These are phyloP conservation scores for Toxotes jaculatrix DNA, from an alignment of 2,113 vertebrate species.

Conservation along the genomic window DNA sequence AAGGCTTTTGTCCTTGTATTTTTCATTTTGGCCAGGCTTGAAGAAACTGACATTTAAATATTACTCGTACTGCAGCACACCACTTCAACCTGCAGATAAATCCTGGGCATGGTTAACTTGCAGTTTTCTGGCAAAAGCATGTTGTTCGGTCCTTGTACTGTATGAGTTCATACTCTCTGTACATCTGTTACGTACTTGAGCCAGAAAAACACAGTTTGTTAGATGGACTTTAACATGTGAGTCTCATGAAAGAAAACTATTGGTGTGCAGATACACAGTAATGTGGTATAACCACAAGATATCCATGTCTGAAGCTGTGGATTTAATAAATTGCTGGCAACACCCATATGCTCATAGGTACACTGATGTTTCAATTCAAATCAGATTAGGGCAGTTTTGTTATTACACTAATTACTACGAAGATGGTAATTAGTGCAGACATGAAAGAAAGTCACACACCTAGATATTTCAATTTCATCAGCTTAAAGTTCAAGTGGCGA, in stretches of 20 bases:
- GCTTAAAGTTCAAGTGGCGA: conserved; percentile 44
- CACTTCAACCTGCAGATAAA: no score
- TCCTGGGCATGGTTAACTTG: no score
- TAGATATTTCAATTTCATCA: conserved; percentile 46
- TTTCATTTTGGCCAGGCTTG: not conserved
- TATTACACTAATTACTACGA: conserved; percentile 30
- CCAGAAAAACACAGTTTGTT: not conserved
- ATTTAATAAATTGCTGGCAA: conserved; percentile 4
- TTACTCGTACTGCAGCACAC: no score
- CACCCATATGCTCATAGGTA: not conserved
- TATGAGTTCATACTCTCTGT: not conserved
- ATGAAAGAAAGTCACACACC: conserved; percentile 27
- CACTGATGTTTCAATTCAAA: conserved; percentile 24
- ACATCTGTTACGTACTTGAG: not conserved
- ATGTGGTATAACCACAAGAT: not conserved
- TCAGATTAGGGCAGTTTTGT: conserved; percentile 23
- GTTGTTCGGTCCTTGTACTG: not conserved
- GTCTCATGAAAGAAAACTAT: not conserved
- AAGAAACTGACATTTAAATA: not conserved
- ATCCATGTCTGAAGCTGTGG: not conserved
- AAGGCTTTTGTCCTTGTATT: not conserved
- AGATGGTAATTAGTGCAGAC: not conserved
- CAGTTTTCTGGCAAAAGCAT: not conserved
- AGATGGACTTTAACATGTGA: not conserved
- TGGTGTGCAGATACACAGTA: not conserved